phyloP scores from a whole-genome alignment of 2,888 invertebrate species.

The Netelia inedita region DNA sequence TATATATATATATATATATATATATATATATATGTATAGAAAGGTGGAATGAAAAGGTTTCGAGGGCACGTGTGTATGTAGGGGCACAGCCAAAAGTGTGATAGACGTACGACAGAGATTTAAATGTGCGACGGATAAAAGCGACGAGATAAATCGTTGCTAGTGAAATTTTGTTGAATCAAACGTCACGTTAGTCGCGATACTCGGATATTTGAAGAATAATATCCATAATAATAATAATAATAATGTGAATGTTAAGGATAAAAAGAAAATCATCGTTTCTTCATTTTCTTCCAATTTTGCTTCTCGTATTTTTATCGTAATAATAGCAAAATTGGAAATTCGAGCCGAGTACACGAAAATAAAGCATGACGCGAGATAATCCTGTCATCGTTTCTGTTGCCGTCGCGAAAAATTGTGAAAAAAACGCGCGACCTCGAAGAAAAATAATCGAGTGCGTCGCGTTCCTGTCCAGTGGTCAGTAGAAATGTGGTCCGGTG shows the following conservation, averaged over 20 bases:
- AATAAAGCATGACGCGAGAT: slow-evolving; percentile 54
- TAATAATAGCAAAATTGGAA: slow-evolving; percentile 47
- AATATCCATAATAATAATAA: too few relatives aligned
- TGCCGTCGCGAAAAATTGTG: slow-evolving; percentile 15
- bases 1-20: slow-evolving; percentile 59
- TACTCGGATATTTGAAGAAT: too few relatives aligned
- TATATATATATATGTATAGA: slow-evolving; percentile 24
- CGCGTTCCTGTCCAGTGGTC: slow-evolving; percentile 47
- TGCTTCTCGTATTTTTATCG: background rate
- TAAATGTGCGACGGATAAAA: too few relatives aligned
- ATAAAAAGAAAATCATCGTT: background rate
- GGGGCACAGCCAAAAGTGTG: slow-evolving; percentile 1
- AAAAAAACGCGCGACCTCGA: slow-evolving; percentile 39
- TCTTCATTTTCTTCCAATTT: background rate
- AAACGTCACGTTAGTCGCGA: too few relatives aligned
- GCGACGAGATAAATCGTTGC: too few relatives aligned
- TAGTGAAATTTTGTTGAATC: too few relatives aligned
- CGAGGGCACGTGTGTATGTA: slow-evolving; percentile 71
- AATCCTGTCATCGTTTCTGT: slow-evolving; percentile 10
- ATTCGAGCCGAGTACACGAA: slow-evolving; percentile 51
- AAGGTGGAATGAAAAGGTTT: slow-evolving; percentile 74
- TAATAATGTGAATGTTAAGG: too few relatives aligned
- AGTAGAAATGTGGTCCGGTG: background rate
- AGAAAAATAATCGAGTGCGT: slow-evolving; percentile 40
- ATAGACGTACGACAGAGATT: slow-evolving; percentile 27